Evolutionary conservation across 2,113 vertebrate genomes (phyloP).

Genomic region (Daphoenositta chrysoptera): DNA sequence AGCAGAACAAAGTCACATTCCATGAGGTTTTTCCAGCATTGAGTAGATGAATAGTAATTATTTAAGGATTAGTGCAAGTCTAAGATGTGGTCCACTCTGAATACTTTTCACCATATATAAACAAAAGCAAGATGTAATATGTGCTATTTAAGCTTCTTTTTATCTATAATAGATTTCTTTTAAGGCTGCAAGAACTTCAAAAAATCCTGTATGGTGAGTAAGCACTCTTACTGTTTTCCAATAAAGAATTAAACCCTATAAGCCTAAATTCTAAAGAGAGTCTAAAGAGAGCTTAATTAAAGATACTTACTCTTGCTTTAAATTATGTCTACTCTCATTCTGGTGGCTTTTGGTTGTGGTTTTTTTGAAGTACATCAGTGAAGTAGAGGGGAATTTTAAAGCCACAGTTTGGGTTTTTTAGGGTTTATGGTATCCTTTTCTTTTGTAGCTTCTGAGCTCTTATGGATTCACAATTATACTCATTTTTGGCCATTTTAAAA

Average conservation of each 20-base stretch:
- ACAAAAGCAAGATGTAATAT: slow-evolving; percentile 74
- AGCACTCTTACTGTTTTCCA: slow-evolving; percentile 65
- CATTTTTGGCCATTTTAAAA: background rate
- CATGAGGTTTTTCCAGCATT: slow-evolving; percentile 67
- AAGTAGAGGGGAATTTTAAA: background rate
- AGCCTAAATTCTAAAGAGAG: slow-evolving; percentile 27
- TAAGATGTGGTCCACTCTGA: slow-evolving; percentile 74
- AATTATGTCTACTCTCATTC: slow-evolving; percentile 29
- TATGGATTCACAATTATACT: background rate
- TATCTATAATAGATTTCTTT: slow-evolving; percentile 77
- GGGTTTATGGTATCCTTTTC: background rate
- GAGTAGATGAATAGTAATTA: slow-evolving; percentile 76
- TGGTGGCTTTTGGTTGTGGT: background rate
- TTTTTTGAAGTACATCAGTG: background rate
- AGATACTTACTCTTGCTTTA: slow-evolving; percentile 32
- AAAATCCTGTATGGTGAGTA: slow-evolving; percentile 55
- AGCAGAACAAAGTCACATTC: slow-evolving; percentile 75
- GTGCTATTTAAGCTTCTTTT: slow-evolving; percentile 73
- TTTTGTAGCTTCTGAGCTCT: background rate
- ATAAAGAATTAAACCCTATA: slow-evolving; percentile 67
- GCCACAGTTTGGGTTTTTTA: background rate
- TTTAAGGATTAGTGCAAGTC: slow-evolving; percentile 77
- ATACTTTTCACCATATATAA: slow-evolving; percentile 71
- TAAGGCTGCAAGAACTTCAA: slow-evolving; percentile 59
- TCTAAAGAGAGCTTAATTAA: slow-evolving; percentile 63